Base-by-base conservation (phyloP, 2,888 invertebrate species). In the Scaeva pyrastri region DNA sequence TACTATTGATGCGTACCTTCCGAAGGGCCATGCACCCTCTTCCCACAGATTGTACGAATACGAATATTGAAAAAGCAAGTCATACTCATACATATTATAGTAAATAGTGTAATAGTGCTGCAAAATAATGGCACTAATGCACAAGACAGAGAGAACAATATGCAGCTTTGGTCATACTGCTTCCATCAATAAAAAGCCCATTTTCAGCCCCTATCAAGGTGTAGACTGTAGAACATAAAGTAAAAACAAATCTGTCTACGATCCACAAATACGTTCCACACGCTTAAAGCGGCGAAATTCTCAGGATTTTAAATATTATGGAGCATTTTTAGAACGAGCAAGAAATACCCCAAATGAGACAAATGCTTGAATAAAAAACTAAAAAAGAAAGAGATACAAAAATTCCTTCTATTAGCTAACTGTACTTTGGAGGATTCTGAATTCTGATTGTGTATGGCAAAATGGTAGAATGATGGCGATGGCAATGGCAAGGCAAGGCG, bases 401-500 rank as follows among this genome's bases (percentile, higher is more conserved):
- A 77, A 78, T 81, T 70, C 73, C 48, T 73, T 73, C 50, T 73
- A 85, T 76, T 73, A 85, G 76, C 73, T 86, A 86, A 86, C 86
- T 86, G 86, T 86, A 86, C 82, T 77, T 82, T 71, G 77, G 82
- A 78, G 82, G 86, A 78, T 82, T 77, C 56, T 71, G 70, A 85
- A 80, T n/a, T n/a, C n/a, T n/a, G n/a, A n/a, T n/a, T n/a, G n/a
- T n/a, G n/a, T n/a, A n/a, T 86, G 85, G 77, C 56, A 58, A 77
- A 81, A 70, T 77, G 82, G 85, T 76, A 80, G 80, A 75, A 68
- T 21, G 58, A 64, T 62, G 78, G 23, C 56, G 62, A 71, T 23
- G 50, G 5, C 4, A 26, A 64, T 62, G 78, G 23, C 56, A 52
- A 71, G 16, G 50, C 26, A 26, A 26, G 7, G 26, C 26, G 26